Percentiles rank a stretch among this genome's conserved stretches.
Conservation (phyloP, 2,797 vertebrate species). For the Gallinago nigripennis region DNA sequence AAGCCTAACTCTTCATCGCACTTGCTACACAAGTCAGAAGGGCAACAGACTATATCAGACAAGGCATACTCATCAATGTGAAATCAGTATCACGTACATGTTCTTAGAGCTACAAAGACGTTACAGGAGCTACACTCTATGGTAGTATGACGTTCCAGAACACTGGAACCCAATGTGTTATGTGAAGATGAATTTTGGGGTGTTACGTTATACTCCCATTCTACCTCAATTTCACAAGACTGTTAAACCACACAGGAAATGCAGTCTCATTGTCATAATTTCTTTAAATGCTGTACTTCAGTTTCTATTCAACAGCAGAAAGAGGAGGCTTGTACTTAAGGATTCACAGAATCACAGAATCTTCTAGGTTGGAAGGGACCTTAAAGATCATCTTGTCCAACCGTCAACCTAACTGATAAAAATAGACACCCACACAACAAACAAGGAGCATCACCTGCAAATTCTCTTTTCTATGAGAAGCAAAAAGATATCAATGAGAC, state of each 20-base stretch:
- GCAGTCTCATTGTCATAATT: not conserved
- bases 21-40: not conserved
- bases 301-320: not conserved
- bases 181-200: not conserved
- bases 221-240: not conserved
- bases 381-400: no score
- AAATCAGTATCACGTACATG: not conserved
- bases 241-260: slow-evolving; percentile 3
- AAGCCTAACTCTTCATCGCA: not conserved
- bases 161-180: not conserved
- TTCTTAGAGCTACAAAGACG: not conserved
- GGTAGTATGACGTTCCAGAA: not conserved
- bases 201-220: not conserved
- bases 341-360: not conserved
- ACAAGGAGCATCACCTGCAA: not conserved
- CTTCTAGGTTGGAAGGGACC: no score
- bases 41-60: not conserved
- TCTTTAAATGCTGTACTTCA: not conserved
- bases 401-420: no score
- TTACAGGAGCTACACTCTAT: not conserved
- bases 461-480: not conserved
- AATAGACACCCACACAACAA: no score
- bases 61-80: not conserved
- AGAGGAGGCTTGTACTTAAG: not conserved
- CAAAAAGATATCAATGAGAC: not conserved